Base-by-base conservation (phyloP, 2,888 invertebrate species). In the Lithophane socia region DNA sequence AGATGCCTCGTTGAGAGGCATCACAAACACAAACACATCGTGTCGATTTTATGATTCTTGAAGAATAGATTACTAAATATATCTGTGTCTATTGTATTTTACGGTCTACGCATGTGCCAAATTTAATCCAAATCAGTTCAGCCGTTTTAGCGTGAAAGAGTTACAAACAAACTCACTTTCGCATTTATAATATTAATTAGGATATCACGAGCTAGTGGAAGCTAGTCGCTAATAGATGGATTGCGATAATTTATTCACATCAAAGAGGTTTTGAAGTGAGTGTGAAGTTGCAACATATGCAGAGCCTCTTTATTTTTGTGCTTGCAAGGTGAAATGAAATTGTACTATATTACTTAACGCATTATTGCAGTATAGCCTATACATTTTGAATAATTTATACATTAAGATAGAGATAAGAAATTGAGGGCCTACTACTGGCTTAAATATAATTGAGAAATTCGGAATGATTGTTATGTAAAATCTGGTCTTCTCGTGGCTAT, bases 191-290 rank as follows among this genome's bases (percentile, higher is more conserved):
- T 37, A 37, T 37, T 37, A 37, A 4, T 37, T 37, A 37, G 37
- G 37, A 37, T 5, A 37, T 5, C 5, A 4, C 37, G 37, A 5
- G 37, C 37, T 37, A 37, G 37, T 37, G 4, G 49, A 16, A 16
- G 16, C 5, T 49, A 16, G 49, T 52, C 49, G 54, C 29, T 49
- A 78, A 71, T 75, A 76, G 68, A 84, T 66, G 24, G 37, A 67
- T 72, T 68, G 54, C 54, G 56, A 70, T 74, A 76, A 79, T 76
- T 66, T 72, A 76, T 83, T 73, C 68, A 73, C 60, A 52, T 64
- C 37, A 47, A 49, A 37, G 42, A 67, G 29, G 10, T 52, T 64
- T 77, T 37, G 9, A 54, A 70, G 8, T 56, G 44, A 47, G 13
- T 71, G 3, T 42, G 37, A 47, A 47, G 18, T 85, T 82, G 44